A percentile compares a stretch with the other conserved stretches of the same genome.
phyloP scores from a whole-genome alignment of 2,797 vertebrate genomes.

The Crax fasciolata region DNA sequence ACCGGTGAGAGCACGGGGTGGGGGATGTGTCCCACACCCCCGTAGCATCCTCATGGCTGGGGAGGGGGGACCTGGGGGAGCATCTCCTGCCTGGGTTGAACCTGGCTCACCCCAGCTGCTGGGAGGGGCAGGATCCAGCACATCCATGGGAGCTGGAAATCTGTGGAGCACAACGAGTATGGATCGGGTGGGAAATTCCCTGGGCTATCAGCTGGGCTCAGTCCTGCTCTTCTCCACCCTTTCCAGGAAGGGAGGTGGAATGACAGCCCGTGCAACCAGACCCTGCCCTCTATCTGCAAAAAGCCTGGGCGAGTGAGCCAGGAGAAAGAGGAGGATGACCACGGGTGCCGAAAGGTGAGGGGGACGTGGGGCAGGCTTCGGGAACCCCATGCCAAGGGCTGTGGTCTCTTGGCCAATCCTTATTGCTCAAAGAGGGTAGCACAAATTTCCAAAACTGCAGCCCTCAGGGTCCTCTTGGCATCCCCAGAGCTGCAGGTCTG shows the following conservation, averaged over 20 bases:
- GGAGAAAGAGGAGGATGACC: constrained; percentile 87
- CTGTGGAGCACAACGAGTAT: neutral
- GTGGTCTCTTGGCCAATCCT: neutral
- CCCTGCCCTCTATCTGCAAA: constrained; percentile 95
- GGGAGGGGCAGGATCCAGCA: neutral
- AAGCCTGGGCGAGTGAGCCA: constrained; percentile 90
- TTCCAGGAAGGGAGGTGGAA: constrained; percentile 96
- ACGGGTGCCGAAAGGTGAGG: constrained; percentile 92
- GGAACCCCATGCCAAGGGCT: neutral
- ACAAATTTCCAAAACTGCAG: neutral
- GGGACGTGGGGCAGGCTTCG: neutral
- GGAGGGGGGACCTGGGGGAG: neutral
- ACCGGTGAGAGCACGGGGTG: constrained; percentile 84
- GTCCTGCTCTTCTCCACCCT: neutral
- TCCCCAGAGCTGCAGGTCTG: neutral
- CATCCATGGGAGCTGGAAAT: neutral
- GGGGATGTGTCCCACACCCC: neutral
- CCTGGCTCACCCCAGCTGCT: rapidly evolving
- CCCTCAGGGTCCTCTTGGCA: neutral
- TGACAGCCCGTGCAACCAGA: constrained; percentile 95
- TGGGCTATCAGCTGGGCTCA: neutral
- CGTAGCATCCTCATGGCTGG: rapidly evolving
- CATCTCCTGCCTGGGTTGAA: neutral
- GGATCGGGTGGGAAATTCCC: neutral
- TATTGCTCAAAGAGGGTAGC: neutral